Conservation (phyloP, 1,140 invertebrate genomes). For the Lepidostoma basale region DNA sequence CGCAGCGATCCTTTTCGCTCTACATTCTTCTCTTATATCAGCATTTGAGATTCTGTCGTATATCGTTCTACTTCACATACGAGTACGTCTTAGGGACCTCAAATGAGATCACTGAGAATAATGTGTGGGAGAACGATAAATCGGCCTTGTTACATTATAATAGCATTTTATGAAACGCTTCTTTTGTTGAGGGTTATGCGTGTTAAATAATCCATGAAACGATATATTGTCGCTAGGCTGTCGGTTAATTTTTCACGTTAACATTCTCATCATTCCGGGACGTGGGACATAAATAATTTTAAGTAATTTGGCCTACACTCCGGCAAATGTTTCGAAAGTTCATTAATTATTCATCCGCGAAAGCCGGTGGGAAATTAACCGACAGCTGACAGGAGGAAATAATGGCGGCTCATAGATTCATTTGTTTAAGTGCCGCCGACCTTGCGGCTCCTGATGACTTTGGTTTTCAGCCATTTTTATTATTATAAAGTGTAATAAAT, state of each 20-base stretch:
- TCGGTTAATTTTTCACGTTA: not conserved
- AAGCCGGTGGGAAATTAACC: conserved; percentile 40
- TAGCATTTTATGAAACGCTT: no score
- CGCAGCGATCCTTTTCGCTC: no score
- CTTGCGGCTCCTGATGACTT: not conserved
- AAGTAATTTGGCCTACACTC: conserved; percentile 8
- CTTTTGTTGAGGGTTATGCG: no score
- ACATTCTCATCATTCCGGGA: conserved; percentile 11
- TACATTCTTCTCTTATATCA: no score
- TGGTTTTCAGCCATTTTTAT: not conserved
- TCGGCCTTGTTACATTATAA: no score
- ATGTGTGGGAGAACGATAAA: no score
- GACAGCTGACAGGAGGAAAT: conserved; percentile 38
- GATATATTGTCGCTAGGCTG: no score
- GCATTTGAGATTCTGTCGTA: no score
- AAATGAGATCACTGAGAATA: no score
- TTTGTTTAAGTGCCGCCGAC: conserved; percentile 14
- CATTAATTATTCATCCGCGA: conserved; percentile 44
- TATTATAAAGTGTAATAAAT: conserved; percentile 7
- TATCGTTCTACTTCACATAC: no score
- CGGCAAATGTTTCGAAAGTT: conserved; percentile 39
- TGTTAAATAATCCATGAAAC: no score
- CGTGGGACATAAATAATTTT: conserved; percentile 7
- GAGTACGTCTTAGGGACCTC: no score
- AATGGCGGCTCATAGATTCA: conserved; percentile 37